Conservation (phyloP, 2,797 vertebrate species). For the Thalassophryne amazonica region DNA sequence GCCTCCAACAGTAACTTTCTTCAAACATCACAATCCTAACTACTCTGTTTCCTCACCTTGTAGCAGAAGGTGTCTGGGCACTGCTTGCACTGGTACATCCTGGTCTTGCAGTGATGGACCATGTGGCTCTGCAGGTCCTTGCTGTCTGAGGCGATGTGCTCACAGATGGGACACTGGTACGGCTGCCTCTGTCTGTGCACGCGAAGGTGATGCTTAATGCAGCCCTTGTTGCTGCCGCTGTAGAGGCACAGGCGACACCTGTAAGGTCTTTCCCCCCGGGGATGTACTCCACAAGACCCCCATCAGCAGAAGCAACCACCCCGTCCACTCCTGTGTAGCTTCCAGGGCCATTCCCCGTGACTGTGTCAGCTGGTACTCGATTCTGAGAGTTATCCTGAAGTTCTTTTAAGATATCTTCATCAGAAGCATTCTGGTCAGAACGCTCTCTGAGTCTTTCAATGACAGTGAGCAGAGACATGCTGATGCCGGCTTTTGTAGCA, state of each 20-base stretch:
- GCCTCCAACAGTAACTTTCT: too few relatives aligned
- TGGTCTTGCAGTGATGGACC: conserved; percentile 94
- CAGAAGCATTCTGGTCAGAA: conserved; percentile 93
- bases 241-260: conserved; percentile 93
- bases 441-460: conserved; percentile 93
- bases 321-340: conserved; percentile 37
- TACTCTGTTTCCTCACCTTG: conserved; percentile 79
- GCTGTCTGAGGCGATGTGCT: conserved; percentile 89
- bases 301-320: conserved; percentile 49
- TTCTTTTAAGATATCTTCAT: conserved; percentile 95
- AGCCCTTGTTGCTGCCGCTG: conserved; percentile 93
- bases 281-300: conserved; percentile 86
- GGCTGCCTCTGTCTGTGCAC: conserved; percentile 93
- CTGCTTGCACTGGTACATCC: conserved; percentile 90
- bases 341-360: conserved; percentile 5
- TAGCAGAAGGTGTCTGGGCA: conserved; percentile 91
- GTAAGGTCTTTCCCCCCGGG: conserved; percentile 85
- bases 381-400: conserved; percentile 91
- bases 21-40: too few relatives aligned
- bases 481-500: conserved; percentile 89
- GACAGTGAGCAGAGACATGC: conserved; percentile 92
- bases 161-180: conserved; percentile 97
- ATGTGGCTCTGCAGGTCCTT: conserved; percentile 93
- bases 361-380: conserved; percentile 2
- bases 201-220: conserved; percentile 94